Percentiles rank a stretch among this genome's conserved stretches.
Evolutionary conservation across 1,140 invertebrate genomes (phyloP).

Genomic region (Hydropsyche tenuis): DNA sequence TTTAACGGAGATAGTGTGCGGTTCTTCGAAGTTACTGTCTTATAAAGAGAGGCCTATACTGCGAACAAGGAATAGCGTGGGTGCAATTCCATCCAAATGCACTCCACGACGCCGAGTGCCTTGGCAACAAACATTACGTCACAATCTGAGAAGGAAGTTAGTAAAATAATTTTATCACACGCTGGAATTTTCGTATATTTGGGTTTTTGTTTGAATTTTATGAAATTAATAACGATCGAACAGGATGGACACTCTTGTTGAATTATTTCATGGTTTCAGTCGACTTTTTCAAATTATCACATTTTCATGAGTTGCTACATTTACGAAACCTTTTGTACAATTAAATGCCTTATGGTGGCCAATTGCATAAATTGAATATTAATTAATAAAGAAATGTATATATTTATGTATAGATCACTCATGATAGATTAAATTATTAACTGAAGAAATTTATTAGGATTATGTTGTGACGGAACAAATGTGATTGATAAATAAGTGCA

Average conservation of each 20-base stretch:
- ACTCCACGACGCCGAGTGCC: slow-evolving; percentile 40
- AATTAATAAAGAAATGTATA: no score
- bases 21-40: neutral
- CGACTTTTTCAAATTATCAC: no score
- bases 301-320: no score
- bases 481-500: slow-evolving; percentile 1
- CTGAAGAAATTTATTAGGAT: no score
- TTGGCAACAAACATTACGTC: slow-evolving; percentile 40
- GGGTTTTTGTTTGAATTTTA: neutral
- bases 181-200: neutral
- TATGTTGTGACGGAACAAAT: no score
- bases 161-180: slow-evolving; percentile 33
- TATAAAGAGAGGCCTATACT: slow-evolving; percentile 43
- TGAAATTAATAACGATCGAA: no score
- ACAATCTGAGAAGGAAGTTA: slow-evolving; percentile 43
- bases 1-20: neutral
- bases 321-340: slow-evolving; percentile 6
- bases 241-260: no score
- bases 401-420: no score
- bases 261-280: no score
- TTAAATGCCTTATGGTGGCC: slow-evolving; percentile 21
- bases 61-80: slow-evolving; percentile 43
- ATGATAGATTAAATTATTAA: no score
- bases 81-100: slow-evolving; percentile 15
- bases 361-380: neutral